These are phyloP conservation scores for Onthophagus taurus DNA, from an alignment of 1,140 invertebrate species.

Conservation along the genomic window DNA sequence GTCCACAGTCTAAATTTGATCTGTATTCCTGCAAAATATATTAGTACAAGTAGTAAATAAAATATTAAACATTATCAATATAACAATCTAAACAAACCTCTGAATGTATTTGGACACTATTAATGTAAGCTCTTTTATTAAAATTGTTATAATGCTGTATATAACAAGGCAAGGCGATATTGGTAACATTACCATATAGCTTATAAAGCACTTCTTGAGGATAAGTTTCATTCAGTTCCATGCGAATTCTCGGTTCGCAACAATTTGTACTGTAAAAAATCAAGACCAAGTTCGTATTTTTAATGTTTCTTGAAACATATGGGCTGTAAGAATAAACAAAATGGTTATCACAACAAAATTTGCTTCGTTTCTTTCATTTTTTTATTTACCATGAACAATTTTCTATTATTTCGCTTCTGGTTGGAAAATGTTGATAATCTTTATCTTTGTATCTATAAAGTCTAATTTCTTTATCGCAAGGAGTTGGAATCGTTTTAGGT, in stretches of 20 bases:
- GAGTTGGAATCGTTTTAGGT: conserved; percentile 55
- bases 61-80: no score
- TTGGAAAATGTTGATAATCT: neutral
- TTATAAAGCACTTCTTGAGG: conserved; percentile 22
- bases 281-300: conserved; percentile 72
- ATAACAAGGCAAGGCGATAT: conserved; percentile 31
- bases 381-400: neutral
- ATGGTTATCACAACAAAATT: neutral
- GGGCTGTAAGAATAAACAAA: conserved; percentile 42
- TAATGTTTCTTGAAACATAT: conserved; percentile 73
- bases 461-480: conserved; percentile 62
- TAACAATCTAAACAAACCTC: neutral
- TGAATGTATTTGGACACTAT: conserved; percentile 7
- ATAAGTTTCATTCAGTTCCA: conserved; percentile 54
- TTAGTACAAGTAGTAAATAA: no score
- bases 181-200: conserved; percentile 20
- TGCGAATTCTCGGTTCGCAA: neutral
- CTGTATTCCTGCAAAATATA: no score
- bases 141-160: conserved; percentile 35
- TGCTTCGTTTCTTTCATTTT: neutral
- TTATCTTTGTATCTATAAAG: conserved; percentile 6
- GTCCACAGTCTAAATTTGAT: no score
- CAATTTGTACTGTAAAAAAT: conserved; percentile 42
- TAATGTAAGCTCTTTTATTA: conserved; percentile 29
- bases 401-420: no score